A percentile compares a stretch with the other conserved stretches of the same genome.
Evolutionary conservation across 2,113 vertebrate species (phyloP).

Genomic region (Sitta europaea): DNA sequence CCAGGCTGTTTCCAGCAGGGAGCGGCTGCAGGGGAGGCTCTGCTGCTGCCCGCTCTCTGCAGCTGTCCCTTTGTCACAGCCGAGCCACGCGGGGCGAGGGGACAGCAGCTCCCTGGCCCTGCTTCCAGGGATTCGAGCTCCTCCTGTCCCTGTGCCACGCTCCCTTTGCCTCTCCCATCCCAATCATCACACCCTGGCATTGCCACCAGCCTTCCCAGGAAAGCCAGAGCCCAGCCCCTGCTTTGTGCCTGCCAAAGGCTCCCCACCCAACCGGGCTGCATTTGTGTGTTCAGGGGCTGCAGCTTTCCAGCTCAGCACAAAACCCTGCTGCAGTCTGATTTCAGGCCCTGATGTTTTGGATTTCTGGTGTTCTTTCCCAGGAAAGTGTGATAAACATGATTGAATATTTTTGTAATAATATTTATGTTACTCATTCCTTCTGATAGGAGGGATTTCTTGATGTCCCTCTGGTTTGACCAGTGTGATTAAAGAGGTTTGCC

Average conservation of each 20-base stretch:
- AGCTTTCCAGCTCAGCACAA: not conserved
- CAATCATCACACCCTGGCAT: not conserved
- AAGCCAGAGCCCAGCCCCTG: not conserved
- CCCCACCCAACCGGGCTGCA: not conserved
- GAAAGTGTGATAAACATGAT: too few relatives aligned
- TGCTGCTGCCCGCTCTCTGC: not conserved
- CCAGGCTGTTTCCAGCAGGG: not conserved
- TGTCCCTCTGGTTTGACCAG: too few relatives aligned
- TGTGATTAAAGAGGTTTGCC: too few relatives aligned
- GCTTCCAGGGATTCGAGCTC: too few relatives aligned
- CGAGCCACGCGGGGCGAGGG: fast-evolving
- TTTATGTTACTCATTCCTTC: too few relatives aligned
- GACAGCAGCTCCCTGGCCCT: not conserved
- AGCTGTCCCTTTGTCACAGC: not conserved
- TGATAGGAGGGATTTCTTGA: too few relatives aligned
- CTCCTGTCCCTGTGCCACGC: not conserved
- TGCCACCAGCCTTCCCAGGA: not conserved
- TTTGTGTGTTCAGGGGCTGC: not conserved
- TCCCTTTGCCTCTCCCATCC: not conserved
- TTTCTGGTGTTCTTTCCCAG: too few relatives aligned
- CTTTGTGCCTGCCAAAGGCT: not conserved
- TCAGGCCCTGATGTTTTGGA: too few relatives aligned
- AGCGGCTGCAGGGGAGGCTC: not conserved
- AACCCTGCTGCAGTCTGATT: too few relatives aligned
- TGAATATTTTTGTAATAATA: too few relatives aligned